Evolutionary conservation across 2,797 vertebrate genomes (phyloP).

Genomic region (Poeciliopsis turneri): DNA sequence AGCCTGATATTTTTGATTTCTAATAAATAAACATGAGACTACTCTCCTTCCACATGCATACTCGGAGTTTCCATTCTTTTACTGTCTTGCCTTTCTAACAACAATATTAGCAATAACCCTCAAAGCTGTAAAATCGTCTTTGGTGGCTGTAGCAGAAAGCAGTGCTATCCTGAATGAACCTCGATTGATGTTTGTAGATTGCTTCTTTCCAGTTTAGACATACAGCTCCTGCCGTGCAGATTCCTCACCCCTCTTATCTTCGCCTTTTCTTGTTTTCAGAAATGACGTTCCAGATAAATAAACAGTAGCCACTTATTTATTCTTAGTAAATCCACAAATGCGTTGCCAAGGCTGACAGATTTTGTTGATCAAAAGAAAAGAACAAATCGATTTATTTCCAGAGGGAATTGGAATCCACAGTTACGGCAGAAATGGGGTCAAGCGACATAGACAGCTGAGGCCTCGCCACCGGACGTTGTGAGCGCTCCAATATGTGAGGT

Average conservation of each 20-base stretch:
- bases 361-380: slow-evolving; percentile 25
- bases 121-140: slow-evolving; percentile 35
- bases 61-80: slow-evolving; percentile 45
- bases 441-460: slow-evolving; percentile 18
- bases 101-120: slow-evolving; percentile 49
- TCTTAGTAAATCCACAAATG: slow-evolving; percentile 40
- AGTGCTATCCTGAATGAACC: slow-evolving; percentile 17
- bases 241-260: slow-evolving; percentile 29
- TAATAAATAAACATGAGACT: slow-evolving; percentile 76
- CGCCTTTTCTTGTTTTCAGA: slow-evolving; percentile 31
- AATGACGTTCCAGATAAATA: slow-evolving; percentile 63
- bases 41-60: slow-evolving; percentile 43
- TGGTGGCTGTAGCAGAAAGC: slow-evolving; percentile 17
- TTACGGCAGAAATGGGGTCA: slow-evolving; percentile 6
- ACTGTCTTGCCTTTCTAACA: slow-evolving; percentile 60
- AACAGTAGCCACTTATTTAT: slow-evolving; percentile 64
- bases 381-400: slow-evolving; percentile 7
- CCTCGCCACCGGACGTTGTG: slow-evolving; percentile 25
- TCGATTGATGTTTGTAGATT: slow-evolving; percentile 61
- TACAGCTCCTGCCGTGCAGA: slow-evolving; percentile 35
- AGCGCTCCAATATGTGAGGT: slow-evolving; percentile 40
- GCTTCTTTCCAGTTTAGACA: slow-evolving; percentile 57
- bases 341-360: slow-evolving; percentile 13
- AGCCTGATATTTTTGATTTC: slow-evolving; percentile 36
- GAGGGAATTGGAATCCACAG: slow-evolving; percentile 6